Percentiles rank a stretch among this genome's conserved stretches.
phyloP scores from a whole-genome alignment of 2,113 vertebrate species.

The Theristicus caerulescens region DNA sequence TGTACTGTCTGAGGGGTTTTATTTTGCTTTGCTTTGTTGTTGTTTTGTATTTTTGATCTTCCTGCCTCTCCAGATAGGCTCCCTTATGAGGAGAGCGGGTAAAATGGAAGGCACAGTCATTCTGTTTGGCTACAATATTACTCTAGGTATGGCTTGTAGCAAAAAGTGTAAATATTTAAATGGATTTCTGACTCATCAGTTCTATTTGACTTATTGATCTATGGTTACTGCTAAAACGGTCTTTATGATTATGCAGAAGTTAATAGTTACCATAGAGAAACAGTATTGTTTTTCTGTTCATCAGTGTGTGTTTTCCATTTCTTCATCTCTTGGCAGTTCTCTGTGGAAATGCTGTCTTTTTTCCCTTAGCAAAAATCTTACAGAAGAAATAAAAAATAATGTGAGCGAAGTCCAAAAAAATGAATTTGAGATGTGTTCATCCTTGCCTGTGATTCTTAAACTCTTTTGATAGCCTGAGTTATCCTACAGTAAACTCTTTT shows the following conservation, averaged over 20 bases:
- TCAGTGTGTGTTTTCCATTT: slow-evolving; percentile 41
- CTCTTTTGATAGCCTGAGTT: slow-evolving; percentile 33
- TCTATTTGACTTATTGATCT: slow-evolving; percentile 42
- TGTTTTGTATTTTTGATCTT: background rate
- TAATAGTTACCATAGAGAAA: slow-evolving; percentile 57
- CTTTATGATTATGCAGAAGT: slow-evolving; percentile 21
- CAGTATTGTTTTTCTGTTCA: slow-evolving; percentile 13
- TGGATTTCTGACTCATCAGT: slow-evolving; percentile 35
- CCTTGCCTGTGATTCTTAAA: slow-evolving; percentile 15
- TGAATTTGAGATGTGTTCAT: background rate
- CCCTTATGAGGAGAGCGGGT: background rate
- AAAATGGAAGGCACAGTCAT: slow-evolving; percentile 35
- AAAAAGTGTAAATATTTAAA: slow-evolving; percentile 50
- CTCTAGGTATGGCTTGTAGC: slow-evolving; percentile 7
- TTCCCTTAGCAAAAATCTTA: background rate
- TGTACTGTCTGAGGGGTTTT: background rate
- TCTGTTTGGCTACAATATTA: background rate
- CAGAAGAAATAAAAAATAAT: background rate
- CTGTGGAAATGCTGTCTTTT: slow-evolving; percentile 6
- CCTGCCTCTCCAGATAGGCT: background rate
- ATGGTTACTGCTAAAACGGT: background rate
- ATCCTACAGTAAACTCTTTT: slow-evolving; percentile 10
- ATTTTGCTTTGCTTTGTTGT: background rate
- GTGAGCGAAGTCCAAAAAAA: background rate
- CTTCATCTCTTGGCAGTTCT: slow-evolving; percentile 57